phyloP scores from a whole-genome alignment of 2,888 invertebrate genomes.

The Cataglyphis albicans region DNA sequence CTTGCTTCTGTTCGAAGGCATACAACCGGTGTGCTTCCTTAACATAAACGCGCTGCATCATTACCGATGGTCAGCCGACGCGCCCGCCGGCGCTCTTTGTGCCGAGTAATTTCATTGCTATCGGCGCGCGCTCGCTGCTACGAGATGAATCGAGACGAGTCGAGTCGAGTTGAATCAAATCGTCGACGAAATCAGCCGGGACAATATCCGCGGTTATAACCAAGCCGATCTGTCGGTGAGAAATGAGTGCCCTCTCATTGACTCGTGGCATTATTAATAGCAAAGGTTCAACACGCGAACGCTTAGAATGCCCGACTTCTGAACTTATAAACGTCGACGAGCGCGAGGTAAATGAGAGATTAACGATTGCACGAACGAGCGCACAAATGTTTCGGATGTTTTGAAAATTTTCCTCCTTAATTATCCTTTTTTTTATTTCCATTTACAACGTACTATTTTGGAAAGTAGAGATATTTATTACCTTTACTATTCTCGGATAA shows the following conservation, averaged over 20 bases:
- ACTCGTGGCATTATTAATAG: constrained; percentile 54
- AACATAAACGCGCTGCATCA: constrained; percentile 81
- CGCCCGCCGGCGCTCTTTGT: constrained; percentile 81
- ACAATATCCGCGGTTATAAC: constrained; percentile 29
- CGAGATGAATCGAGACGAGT: constrained; percentile 62
- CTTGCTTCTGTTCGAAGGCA: constrained; percentile 79
- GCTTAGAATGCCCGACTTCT: background rate
- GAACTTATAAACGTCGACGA: constrained; percentile 22
- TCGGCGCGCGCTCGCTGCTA: constrained; percentile 71
- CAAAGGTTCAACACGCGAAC: constrained; percentile 33
- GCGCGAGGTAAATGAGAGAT: background rate
- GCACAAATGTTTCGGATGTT: background rate
- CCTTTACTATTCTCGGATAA: background rate
- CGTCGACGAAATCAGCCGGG: constrained; percentile 58
- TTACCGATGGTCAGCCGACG: constrained; percentile 76
- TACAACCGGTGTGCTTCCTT: constrained; percentile 73
- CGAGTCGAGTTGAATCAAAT: constrained; percentile 66
- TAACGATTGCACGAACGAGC: constrained; percentile 3
- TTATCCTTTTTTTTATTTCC: background rate
- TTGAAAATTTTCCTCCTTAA: background rate
- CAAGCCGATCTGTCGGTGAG: constrained; percentile 52
- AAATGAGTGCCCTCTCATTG: constrained; percentile 59
- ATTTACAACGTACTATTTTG: background rate
- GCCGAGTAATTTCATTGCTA: constrained; percentile 81
- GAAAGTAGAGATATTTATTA: background rate